These are phyloP conservation scores for Augochlorella aurata DNA, from an alignment of 2,888 invertebrate genomes.

Conservation along the genomic window DNA sequence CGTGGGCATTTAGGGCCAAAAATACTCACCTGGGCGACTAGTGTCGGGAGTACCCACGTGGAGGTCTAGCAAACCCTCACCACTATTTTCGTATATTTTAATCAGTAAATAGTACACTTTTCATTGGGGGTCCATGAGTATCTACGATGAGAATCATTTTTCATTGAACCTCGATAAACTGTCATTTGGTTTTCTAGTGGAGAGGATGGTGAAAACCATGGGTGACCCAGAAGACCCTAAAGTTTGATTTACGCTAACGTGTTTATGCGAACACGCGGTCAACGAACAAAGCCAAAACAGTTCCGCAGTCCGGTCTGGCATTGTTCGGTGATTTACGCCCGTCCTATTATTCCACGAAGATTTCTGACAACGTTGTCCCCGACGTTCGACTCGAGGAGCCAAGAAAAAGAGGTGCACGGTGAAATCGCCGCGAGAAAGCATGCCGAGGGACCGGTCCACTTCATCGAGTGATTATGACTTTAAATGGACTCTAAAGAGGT, in stretches of 20 bases:
- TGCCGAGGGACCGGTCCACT: conserved; percentile 38
- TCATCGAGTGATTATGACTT: conserved; percentile 68
- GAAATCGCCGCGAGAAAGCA: conserved; percentile 58
- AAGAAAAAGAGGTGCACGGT: conserved; percentile 22
- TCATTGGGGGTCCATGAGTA: too few relatives aligned
- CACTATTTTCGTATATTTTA: too few relatives aligned
- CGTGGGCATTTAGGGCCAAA: too few relatives aligned
- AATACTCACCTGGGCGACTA: too few relatives aligned
- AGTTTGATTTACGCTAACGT: conserved; percentile 65
- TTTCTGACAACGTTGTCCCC: conserved; percentile 65
- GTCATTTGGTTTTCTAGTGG: too few relatives aligned
- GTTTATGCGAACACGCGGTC: conserved; percentile 57
- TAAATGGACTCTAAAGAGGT: conserved; percentile 66
- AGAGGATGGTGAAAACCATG: neutral
- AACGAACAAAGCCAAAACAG: conserved; percentile 55
- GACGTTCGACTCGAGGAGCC: conserved; percentile 23
- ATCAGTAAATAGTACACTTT: too few relatives aligned
- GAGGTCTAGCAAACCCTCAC: too few relatives aligned
- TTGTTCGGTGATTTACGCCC: conserved; percentile 73
- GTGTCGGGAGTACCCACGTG: too few relatives aligned
- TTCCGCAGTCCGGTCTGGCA: conserved; percentile 63
- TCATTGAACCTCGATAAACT: too few relatives aligned
- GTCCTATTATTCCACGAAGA: conserved; percentile 70
- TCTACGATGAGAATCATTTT: neutral
- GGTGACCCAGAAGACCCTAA: conserved; percentile 16